Base-by-base conservation (phyloP, 1,140 invertebrate species). In the Eufriesea mexicana region DNA sequence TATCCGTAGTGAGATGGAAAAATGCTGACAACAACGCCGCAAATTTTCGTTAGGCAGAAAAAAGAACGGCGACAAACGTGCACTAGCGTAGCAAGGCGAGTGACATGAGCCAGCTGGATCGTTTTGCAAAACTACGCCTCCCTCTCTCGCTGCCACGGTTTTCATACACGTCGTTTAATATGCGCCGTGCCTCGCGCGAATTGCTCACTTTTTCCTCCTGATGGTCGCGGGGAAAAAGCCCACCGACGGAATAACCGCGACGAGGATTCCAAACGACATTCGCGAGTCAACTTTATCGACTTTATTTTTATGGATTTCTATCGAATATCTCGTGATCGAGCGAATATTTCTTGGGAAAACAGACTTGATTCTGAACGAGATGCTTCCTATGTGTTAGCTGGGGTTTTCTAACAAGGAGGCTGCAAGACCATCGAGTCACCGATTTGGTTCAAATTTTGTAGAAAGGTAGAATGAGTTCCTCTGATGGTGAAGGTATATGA, bases 151-250 rank as follows among this genome's bases (percentile, higher is more conserved):
- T 71, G 72, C n/a, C 72, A 74, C 57, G 18, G 73, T 61, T 62
- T 75, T 49, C 73, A 75, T 75, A 35, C 59, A 18, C 20, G 42
- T 45, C 59, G 73, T 75, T 75, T 62, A 75, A 75, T 75, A 75
- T 62, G 45, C 73, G 57, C 49, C 51, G 57, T 49, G 57, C 59
- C 45, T 75, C 23, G 5, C 57, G 25, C 73, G 45, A 62, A 62
- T 75, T 49, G 28, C 57, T 51, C n/a, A 23, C 45, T 62, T 62
- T 55, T 42, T 23, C 20, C 20, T 10, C 7, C 12, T 4, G 1
- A 5, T 23, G 14, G 4, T 0, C n/a, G 35, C 9, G 42, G n/a
- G 45, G 35, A 45, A 74, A 61, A 20, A 25, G 57, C 51, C 20
- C 20, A 45, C n/a, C 35, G 23, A 64, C 61, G 74, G 47, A 71